Conservation (phyloP, 2,888 invertebrate genomes). For the Ferrisia virgata region DNA sequence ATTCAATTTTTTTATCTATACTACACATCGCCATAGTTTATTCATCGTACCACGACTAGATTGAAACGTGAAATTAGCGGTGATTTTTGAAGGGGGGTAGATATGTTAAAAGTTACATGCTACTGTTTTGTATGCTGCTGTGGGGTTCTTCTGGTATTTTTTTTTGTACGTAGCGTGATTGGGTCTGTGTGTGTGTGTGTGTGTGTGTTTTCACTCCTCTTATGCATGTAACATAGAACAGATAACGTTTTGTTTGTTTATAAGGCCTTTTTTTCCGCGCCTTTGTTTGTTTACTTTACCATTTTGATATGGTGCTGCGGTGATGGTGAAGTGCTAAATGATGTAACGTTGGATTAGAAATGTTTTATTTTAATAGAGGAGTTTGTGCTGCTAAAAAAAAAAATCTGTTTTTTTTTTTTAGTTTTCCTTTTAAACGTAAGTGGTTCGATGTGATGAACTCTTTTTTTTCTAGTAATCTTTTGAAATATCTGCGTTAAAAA, state of each 20-base stretch:
- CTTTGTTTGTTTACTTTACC: slow-evolving; percentile 7
- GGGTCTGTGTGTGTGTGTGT: too few relatives aligned
- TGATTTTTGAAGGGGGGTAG: neutral
- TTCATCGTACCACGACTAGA: neutral
- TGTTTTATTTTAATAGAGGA: neutral
- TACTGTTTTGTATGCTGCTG: neutral
- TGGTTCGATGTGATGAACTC: too few relatives aligned
- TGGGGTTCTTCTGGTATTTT: neutral
- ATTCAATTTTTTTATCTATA: neutral
- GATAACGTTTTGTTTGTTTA: neutral
- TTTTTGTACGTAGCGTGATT: neutral
- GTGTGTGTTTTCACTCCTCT: neutral
- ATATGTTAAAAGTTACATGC: neutral
- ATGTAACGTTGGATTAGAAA: neutral
- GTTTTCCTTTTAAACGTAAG: too few relatives aligned
- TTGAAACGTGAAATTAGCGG: slow-evolving; percentile 24
- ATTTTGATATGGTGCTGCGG: neutral
- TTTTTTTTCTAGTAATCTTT: too few relatives aligned
- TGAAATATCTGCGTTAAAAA: too few relatives aligned
- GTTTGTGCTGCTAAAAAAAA: neutral
- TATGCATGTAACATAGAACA: neutral
- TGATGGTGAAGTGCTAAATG: slow-evolving; percentile 7
- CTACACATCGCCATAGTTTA: neutral
- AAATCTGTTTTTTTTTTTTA: too few relatives aligned
- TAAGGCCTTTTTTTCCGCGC: neutral